Conservation (phyloP, 2,797 vertebrate genomes). For the Ptychadena robeensis region DNA sequence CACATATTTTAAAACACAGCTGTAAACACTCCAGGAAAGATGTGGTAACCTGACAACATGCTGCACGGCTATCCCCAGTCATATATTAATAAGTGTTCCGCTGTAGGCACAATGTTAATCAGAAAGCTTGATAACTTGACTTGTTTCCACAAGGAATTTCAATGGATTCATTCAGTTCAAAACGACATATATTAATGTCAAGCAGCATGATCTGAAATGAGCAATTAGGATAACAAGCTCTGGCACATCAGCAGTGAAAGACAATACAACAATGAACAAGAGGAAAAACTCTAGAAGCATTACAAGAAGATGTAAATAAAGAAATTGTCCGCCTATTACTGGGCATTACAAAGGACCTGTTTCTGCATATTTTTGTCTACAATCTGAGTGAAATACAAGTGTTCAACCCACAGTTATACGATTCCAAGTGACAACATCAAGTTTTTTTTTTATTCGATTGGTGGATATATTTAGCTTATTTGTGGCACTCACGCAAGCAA, state of each 20-base stretch:
- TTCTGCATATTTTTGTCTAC: no score
- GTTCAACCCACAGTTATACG: no score
- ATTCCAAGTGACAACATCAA: no score
- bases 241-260: neutral
- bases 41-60: neutral
- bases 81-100: conserved; percentile 44
- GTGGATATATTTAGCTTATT: no score
- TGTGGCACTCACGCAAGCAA: no score
- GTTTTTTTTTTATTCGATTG: no score
- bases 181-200: conserved; percentile 65
- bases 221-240: conserved; percentile 34
- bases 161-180: conserved; percentile 49
- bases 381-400: no score
- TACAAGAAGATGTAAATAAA: no score
- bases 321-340: no score
- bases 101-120: conserved; percentile 49
- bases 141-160: conserved; percentile 47
- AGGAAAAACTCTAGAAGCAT: no score
- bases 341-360: no score
- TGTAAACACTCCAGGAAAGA: neutral
- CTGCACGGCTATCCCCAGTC: conserved; percentile 5
- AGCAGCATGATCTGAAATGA: conserved; percentile 61
- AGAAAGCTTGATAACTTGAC: conserved; percentile 46
- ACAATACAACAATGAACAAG: neutral
- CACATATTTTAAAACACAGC: neutral